Evolutionary conservation across 2,797 vertebrate genomes (phyloP), one percentile per base, ranked within the genome.

Genomic region (Gymnocypris eckloni): DNA sequence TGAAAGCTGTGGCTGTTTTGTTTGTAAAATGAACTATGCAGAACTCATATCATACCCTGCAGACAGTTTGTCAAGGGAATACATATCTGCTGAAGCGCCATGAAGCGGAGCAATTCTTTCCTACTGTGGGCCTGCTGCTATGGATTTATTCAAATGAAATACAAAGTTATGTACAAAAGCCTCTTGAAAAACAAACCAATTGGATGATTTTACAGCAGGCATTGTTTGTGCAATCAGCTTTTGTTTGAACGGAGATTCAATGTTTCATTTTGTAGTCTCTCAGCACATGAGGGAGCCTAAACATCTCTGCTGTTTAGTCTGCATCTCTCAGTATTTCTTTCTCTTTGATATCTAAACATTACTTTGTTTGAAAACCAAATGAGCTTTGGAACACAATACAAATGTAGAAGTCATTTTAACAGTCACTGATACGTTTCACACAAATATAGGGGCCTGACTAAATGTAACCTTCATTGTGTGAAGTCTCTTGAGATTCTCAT

Each of bases 61-160:
- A 77, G 75, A 71, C 64, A 79, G 75, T 78, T 84, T 56, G 75
- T 84, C 83, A 78, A 70, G 83, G 76, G 76, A 85, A 71, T 71
- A 79, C 66, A 56, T 69, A 59, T 70, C 79, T 80, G 82, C 33
- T 37, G 33, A 59, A 77, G 43, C 16, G 22, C 82, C 22, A 11
- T 84, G 82, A 84, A 84, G 82, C 82, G n/a, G 28, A 78, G 82
- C 33, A 4, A 54, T 78, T 18, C 50, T 70, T 79, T 43, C 50
- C 75, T 59, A 15, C 83, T 37, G 64, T 41, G 64, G 37, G 37
- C 73, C 50, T 33, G 37, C 64, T 70, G 75, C 73, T 79, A 20
- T 33, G 2, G 11, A 56, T 84, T 84, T 84, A 79, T 84, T 78
- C 48, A 84, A 84, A 84, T 84, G 6, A 70, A 84, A 78, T n/a